phyloP scores from a whole-genome alignment of 2,113 vertebrate species.

The Cyanoliseus patagonus region DNA sequence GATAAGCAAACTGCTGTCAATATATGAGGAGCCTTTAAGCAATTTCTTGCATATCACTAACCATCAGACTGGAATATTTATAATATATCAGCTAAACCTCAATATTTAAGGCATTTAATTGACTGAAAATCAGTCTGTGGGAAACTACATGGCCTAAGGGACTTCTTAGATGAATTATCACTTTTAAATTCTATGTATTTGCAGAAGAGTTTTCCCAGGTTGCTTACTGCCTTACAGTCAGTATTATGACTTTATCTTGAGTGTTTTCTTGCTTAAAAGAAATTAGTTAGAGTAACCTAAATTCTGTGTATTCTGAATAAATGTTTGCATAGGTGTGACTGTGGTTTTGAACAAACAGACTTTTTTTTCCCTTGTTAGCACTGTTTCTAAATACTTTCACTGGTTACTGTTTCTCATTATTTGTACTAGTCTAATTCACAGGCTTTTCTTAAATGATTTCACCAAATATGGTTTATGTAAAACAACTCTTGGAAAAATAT shows the following conservation, averaged over 20 bases:
- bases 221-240: neutral
- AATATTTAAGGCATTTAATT: neutral
- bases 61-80: neutral
- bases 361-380: neutral
- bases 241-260: neutral
- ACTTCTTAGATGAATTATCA: neutral
- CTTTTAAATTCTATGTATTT: neutral
- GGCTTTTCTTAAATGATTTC: neutral
- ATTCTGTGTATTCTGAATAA: neutral
- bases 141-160: neutral
- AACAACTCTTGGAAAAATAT: neutral
- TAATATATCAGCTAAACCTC: neutral
- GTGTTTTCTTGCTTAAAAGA: neutral
- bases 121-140: neutral
- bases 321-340: neutral
- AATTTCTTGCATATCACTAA: neutral
- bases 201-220: neutral
- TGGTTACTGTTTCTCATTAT: neutral
- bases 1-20: neutral
- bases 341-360: neutral
- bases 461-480: neutral
- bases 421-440: neutral
- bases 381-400: neutral
- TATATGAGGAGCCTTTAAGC: neutral
- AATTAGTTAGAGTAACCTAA: neutral